These are phyloP conservation scores for Entomobrya proxima DNA, from an alignment of 2,888 invertebrate genomes.

Conservation along the genomic window DNA sequence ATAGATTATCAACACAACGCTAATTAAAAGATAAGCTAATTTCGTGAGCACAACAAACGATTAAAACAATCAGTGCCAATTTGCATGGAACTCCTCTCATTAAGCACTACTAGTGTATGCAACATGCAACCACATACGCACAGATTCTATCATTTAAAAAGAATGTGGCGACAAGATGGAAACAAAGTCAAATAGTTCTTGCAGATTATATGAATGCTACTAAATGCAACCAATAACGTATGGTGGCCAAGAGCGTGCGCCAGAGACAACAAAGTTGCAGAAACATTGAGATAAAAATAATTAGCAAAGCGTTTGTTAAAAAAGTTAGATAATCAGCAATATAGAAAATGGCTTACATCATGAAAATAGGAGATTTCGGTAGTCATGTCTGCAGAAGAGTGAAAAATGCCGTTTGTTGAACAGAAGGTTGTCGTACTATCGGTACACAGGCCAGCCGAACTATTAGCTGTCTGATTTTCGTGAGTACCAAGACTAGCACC, in stretches of 20 bases:
- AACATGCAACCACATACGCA: neutral
- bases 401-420: constrained; percentile 60
- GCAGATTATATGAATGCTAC: too few relatives aligned
- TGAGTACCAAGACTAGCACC: constrained; percentile 62
- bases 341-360: constrained; percentile 70
- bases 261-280: neutral
- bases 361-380: constrained; percentile 75
- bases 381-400: constrained; percentile 70
- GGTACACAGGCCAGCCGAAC: constrained; percentile 44
- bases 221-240: too few relatives aligned
- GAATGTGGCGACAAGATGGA: neutral
- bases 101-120: neutral
- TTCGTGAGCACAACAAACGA: constrained; percentile 30
- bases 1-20: constrained; percentile 47
- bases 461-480: constrained; percentile 30
- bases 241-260: too few relatives aligned
- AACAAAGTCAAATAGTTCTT: too few relatives aligned
- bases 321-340: neutral
- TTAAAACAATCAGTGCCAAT: constrained; percentile 34
- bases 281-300: neutral
- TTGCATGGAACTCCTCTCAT: constrained; percentile 20
- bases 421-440: constrained; percentile 39
- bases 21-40: constrained; percentile 60
- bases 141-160: neutral
- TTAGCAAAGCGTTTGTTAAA: neutral